These are phyloP conservation scores for Macquaria ambigua DNA, from an alignment of 2,113 vertebrate species.

Conservation along the genomic window DNA sequence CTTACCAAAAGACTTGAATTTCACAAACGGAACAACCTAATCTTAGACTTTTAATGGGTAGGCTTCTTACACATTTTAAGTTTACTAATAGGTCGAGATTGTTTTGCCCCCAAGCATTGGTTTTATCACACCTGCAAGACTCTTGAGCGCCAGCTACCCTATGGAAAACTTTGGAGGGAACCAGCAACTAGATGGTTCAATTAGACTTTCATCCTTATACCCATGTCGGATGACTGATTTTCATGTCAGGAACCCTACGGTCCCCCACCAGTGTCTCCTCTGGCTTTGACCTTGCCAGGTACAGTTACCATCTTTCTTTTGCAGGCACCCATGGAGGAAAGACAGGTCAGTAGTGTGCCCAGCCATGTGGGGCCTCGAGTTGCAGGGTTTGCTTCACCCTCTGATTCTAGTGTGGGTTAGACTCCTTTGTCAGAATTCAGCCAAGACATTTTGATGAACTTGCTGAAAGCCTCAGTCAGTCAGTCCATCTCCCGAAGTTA, in stretches of 20 bases:
- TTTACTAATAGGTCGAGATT: too few species aligned
- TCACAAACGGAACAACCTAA: too few species aligned
- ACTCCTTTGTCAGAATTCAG: too few species aligned
- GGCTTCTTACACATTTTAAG: too few species aligned
- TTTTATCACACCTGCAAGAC: too few species aligned
- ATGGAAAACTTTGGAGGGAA: too few species aligned
- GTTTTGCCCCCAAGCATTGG: too few species aligned
- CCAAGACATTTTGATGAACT: neutral
- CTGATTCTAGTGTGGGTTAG: too few species aligned
- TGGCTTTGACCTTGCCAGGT: neutral
- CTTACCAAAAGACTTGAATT: too few species aligned
- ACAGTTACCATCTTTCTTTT: neutral
- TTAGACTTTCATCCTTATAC: neutral
- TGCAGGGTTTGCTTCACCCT: neutral
- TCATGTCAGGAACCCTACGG: neutral
- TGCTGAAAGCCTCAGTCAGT: neutral
- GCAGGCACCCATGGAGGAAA: neutral
- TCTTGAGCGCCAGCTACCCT: too few species aligned
- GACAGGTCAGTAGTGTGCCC: neutral
- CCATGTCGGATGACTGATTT: neutral
- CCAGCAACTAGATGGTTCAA: neutral
- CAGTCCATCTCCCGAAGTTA: neutral
- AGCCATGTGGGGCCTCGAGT: neutral
- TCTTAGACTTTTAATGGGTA: too few species aligned
- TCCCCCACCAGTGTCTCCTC: neutral